Percentiles rank a stretch among this genome's conserved stretches.
These are phyloP conservation scores for Eumacrocentrus americanus DNA, from an alignment of 2,888 invertebrate genomes.

Conservation along the genomic window DNA sequence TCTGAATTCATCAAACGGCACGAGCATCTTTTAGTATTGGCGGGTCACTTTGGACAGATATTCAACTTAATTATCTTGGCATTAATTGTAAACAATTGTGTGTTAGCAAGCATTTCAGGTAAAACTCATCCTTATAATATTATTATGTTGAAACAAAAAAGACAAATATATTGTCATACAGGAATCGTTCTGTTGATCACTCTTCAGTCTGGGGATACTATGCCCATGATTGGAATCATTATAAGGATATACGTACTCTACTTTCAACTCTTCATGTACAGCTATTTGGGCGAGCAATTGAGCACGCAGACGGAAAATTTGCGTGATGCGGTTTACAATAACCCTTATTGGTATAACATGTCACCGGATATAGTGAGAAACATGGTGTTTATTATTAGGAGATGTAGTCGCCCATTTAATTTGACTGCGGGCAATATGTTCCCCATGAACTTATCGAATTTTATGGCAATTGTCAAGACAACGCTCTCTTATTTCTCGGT, in stretches of 20 bases:
- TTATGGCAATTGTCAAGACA: slow-evolving; percentile 20
- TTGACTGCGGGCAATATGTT: slow-evolving; percentile 26
- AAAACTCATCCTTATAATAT: neutral
- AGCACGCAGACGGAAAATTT: slow-evolving; percentile 21
- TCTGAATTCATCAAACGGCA: neutral
- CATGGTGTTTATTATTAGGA: slow-evolving; percentile 19
- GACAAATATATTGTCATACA: neutral
- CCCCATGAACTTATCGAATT: slow-evolving; percentile 22
- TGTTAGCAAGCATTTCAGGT: neutral
- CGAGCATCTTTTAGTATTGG: neutral
- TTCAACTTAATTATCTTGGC: neutral
- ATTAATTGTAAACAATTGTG: neutral
- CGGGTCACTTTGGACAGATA: neutral
- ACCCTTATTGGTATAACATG: slow-evolving; percentile 27
- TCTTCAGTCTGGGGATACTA: slow-evolving; percentile 17
- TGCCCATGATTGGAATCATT: slow-evolving; percentile 13
- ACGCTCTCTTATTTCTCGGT: slow-evolving; percentile 25
- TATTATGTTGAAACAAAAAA: neutral
- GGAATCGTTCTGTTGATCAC: slow-evolving; percentile 29
- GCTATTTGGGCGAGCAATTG: slow-evolving; percentile 29
- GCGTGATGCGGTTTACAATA: slow-evolving; percentile 19
- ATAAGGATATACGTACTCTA: slow-evolving; percentile 18
- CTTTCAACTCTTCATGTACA: slow-evolving; percentile 28
- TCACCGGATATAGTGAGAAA: slow-evolving; percentile 3
- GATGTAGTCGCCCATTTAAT: slow-evolving; percentile 14